Conservation (phyloP, 2,797 vertebrate species). For the Sternarchorhynchus goeldii region DNA sequence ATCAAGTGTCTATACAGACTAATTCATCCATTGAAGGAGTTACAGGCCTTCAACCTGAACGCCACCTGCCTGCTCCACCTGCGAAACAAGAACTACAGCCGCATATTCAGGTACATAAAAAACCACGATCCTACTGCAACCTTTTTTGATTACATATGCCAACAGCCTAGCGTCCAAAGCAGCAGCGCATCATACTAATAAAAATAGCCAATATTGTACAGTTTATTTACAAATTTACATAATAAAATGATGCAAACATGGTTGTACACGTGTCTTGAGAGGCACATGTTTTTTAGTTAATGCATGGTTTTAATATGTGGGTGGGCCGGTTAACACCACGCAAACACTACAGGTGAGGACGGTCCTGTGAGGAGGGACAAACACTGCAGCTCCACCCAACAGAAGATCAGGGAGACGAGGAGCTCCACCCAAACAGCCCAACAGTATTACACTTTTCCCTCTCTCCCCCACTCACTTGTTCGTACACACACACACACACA, state of each 20-base stretch:
- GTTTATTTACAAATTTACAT: conserved; percentile 81
- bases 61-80: neutral
- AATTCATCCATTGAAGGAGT: conserved; percentile 37
- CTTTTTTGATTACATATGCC: conserved; percentile 43
- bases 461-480: no score
- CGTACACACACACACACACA: no score
- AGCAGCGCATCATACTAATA: conserved; percentile 54
- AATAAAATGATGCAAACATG: neutral
- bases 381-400: no score
- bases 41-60: conserved; percentile 25
- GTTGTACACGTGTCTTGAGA: neutral
- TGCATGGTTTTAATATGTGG: no score
- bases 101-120: conserved; percentile 25
- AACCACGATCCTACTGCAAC: neutral
- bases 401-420: no score
- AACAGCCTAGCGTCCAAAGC: conserved; percentile 67
- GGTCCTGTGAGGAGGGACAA: no score
- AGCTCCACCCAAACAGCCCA: no score
- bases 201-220: conserved; percentile 68
- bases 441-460: no score
- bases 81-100: conserved; percentile 8
- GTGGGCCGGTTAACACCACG: no score
- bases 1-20: conserved; percentile 2
- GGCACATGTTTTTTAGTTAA: no score
- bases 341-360: no score